Conservation (phyloP, 2,113 vertebrate species). For the Kobus ellipsiprymnus region DNA sequence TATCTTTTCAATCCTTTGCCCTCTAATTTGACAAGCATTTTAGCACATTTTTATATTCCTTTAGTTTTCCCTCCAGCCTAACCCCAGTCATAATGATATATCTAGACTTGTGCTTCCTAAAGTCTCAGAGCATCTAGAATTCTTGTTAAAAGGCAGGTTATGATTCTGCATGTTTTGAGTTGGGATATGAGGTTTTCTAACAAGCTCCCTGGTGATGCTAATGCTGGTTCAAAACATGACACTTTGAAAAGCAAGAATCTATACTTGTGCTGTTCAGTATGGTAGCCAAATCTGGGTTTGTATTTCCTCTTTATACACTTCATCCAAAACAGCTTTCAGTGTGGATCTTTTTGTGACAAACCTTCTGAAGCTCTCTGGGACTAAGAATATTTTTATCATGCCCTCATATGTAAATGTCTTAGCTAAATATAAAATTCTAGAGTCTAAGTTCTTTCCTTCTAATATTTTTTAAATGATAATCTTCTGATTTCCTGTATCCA, state of each 20-base stretch:
- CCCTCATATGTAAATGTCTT: neutral
- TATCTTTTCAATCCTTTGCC: neutral
- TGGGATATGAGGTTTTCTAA: neutral
- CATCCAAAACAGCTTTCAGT: neutral
- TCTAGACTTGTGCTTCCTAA: neutral
- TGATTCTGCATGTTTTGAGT: neutral
- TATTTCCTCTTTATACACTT: neutral
- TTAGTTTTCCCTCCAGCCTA: neutral
- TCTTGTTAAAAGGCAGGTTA: neutral
- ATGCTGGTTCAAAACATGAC: neutral
- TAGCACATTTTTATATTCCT: neutral
- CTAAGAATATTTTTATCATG: neutral
- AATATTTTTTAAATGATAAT: neutral
- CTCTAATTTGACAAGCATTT: neutral
- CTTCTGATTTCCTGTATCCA: neutral
- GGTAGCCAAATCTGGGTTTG: neutral
- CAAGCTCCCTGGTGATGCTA: neutral
- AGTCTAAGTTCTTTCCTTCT: neutral
- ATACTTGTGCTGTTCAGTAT: neutral
- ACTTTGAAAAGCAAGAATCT: neutral
- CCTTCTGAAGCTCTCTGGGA: neutral
- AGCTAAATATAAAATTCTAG: neutral
- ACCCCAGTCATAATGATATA: neutral
- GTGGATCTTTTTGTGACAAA: neutral
- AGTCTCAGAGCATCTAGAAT: neutral